Percentiles rank a stretch among this genome's conserved stretches.
Evolutionary conservation across 2,113 vertebrate species (phyloP).

Genomic region (Xiphias gladius): DNA sequence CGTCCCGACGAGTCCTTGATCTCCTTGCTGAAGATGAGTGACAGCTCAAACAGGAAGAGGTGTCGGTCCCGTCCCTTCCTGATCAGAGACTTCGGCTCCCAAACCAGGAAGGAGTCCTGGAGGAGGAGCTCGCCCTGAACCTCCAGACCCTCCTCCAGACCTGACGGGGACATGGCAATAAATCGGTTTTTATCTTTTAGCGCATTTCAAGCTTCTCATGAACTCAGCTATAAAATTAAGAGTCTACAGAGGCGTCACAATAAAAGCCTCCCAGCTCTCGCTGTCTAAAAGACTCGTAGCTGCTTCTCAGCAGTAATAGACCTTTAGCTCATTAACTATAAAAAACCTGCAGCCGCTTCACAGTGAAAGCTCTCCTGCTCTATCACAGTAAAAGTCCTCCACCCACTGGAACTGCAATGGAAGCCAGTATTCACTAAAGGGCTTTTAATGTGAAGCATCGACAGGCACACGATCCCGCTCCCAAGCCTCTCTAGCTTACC

Average conservation of each 20-base stretch:
- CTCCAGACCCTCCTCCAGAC: slow-evolving; percentile 93
- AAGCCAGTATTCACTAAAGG: too few species aligned
- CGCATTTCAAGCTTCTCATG: neutral
- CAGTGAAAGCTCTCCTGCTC: neutral
- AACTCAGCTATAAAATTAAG: neutral
- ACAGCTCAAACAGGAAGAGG: slow-evolving; percentile 98
- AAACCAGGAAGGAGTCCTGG: slow-evolving; percentile 99
- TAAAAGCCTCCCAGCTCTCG: neutral
- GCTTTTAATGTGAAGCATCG: neutral
- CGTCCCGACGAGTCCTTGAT: slow-evolving; percentile 98
- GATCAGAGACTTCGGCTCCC: slow-evolving; percentile 98
- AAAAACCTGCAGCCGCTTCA: neutral
- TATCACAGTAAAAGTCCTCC: too few species aligned
- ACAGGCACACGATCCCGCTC: neutral
- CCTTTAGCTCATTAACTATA: too few species aligned
- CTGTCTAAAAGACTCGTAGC: too few species aligned
- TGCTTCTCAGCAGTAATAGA: too few species aligned
- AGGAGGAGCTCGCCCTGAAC: slow-evolving; percentile 98
- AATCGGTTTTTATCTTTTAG: neutral
- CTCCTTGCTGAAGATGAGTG: slow-evolving; percentile 99
- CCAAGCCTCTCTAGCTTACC: too few species aligned
- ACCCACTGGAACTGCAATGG: too few species aligned
- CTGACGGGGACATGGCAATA: slow-evolving; percentile 2
- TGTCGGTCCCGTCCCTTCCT: slow-evolving; percentile 97
- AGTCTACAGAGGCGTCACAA: neutral